These are phyloP conservation scores for Scolopax bukidnonensis DNA, from an alignment of 2,797 vertebrate genomes.

Conservation along the genomic window DNA sequence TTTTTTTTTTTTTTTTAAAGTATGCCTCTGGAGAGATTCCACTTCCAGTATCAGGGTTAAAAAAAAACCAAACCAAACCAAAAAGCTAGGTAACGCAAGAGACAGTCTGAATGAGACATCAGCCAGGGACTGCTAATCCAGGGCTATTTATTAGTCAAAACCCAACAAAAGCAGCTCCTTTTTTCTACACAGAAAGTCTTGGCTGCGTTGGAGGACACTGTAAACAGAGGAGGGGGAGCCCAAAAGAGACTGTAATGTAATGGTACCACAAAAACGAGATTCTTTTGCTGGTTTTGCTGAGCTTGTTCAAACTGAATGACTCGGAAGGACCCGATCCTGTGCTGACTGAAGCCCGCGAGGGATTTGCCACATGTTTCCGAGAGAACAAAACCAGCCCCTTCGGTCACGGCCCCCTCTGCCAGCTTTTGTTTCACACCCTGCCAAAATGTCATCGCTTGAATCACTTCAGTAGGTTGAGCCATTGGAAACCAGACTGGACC, in stretches of 20 bases:
- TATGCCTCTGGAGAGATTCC: not conserved
- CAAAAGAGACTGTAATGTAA: not conserved
- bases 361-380: conserved; percentile 31
- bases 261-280: not conserved
- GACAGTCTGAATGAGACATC: conserved; percentile 29
- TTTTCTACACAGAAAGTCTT: not conserved
- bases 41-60: not conserved
- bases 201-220: not conserved
- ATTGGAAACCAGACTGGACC: conserved; percentile 38
- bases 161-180: not conserved
- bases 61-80: not conserved
- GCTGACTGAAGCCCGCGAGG: not conserved
- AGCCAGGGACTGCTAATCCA: conserved; percentile 12
- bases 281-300: not conserved
- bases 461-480: conserved; percentile 34
- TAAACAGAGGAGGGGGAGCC: not conserved
- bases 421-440: conserved; percentile 58
- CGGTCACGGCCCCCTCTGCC: conserved; percentile 18
- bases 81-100: not conserved
- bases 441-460: conserved; percentile 54
- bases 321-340: not conserved
- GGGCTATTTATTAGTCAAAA: conserved; percentile 5
- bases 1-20: conserved; percentile 23
- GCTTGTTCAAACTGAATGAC: not conserved
- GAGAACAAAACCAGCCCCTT: conserved; percentile 28